Conservation (phyloP, 2,113 vertebrate genomes). For the Hippocampus barbouri region DNA sequence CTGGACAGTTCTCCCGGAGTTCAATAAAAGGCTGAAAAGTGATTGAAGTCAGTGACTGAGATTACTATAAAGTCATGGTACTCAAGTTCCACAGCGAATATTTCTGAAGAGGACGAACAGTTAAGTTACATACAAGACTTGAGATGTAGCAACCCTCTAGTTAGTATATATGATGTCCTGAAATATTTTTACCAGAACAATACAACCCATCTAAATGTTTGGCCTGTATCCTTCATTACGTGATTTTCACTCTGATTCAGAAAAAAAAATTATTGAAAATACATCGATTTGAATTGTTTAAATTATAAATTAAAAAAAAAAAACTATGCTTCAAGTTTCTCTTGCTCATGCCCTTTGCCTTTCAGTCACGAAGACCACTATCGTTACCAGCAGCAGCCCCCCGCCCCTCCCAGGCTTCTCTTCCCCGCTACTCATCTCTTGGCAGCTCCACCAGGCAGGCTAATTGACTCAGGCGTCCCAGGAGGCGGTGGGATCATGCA, state of each 20-base stretch:
- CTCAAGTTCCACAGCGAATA: too few species aligned
- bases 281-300: too few species aligned
- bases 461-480: slow-evolving; percentile 67
- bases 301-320: not conserved
- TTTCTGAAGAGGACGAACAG: not conserved
- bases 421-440: slow-evolving; percentile 33
- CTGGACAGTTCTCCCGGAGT: not conserved
- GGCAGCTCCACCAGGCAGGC: slow-evolving; percentile 64
- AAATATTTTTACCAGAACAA: not conserved
- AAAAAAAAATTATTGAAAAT: too few species aligned
- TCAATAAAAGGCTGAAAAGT: not conserved
- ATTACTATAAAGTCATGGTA: too few species aligned
- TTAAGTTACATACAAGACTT: not conserved
- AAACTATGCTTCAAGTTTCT: not conserved
- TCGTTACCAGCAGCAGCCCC: slow-evolving; percentile 43
- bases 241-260: too few species aligned
- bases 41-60: too few species aligned
- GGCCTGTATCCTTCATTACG: too few species aligned
- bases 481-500: slow-evolving; percentile 62
- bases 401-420: slow-evolving; percentile 21
- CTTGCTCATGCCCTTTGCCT: slow-evolving; percentile 34
- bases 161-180: not conserved
- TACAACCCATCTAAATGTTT: too few species aligned
- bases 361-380: slow-evolving; percentile 25
- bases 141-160: not conserved